A percentile compares a stretch with the other conserved stretches of the same genome.
Evolutionary conservation across 2,113 vertebrate genomes (phyloP).

Genomic region (Pimephales promelas): DNA sequence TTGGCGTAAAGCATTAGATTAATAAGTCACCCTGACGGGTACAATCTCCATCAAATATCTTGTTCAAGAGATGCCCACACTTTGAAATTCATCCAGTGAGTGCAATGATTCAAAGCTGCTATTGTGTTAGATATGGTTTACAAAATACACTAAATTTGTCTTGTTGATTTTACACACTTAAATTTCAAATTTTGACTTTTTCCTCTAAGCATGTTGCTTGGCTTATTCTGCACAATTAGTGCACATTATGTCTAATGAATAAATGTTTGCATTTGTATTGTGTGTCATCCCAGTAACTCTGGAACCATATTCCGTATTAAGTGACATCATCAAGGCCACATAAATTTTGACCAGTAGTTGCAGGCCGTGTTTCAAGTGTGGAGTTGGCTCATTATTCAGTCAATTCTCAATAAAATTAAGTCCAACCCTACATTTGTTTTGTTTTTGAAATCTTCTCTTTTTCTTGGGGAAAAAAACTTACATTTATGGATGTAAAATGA

Average conservation of each 20-base stretch:
- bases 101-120: not conserved
- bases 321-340: constrained; percentile 2
- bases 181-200: no score
- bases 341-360: not conserved
- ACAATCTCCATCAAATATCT: not conserved
- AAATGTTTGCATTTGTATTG: not conserved
- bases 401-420: no score
- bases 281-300: not conserved
- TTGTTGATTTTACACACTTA: no score
- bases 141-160: not conserved
- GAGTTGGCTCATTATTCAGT: no score
- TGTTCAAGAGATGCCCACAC: not conserved
- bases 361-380: not conserved
- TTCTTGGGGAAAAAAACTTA: no score
- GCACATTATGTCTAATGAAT: not conserved
- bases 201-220: no score
- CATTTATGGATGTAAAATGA: no score
- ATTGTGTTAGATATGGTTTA: not conserved
- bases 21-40: not conserved
- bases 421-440: not conserved
- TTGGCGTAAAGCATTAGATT: constrained; percentile 2
- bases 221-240: not conserved
- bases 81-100: constrained; percentile 1
- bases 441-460: not conserved
- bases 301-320: not conserved